Percentiles rank a stretch among this genome's conserved stretches.
These are phyloP conservation scores for Periplaneta americana DNA, from an alignment of 1,140 invertebrate species.

Conservation along the genomic window DNA sequence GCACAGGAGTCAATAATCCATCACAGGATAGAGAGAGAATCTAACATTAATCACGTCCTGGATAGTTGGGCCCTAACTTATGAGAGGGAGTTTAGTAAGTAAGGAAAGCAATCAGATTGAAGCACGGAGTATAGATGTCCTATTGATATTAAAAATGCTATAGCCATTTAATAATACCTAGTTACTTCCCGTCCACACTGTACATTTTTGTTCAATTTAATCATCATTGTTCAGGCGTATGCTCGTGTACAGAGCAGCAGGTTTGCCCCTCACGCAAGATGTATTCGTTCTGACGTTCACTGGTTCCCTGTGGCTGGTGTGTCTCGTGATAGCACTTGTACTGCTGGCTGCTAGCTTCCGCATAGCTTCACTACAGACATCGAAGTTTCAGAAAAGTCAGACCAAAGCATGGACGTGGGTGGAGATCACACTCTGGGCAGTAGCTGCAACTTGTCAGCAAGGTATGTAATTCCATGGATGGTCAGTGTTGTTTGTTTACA, in stretches of 20 bases:
- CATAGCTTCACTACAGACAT: not conserved
- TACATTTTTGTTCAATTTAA: too few relatives aligned
- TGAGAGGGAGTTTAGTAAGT: too few relatives aligned
- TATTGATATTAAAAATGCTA: too few relatives aligned
- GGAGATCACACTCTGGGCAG: constrained; percentile 7
- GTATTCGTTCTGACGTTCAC: constrained; percentile 12
- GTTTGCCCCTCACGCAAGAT: constrained; percentile 9
- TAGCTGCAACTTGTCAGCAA: constrained; percentile 14
- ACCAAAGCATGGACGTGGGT: not conserved
- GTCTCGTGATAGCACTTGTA: not conserved
- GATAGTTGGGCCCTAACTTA: too few relatives aligned
- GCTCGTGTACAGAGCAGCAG: not conserved
- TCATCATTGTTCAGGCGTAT: constrained; percentile 5
- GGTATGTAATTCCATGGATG: not conserved
- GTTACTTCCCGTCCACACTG: too few relatives aligned
- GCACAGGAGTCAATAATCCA: too few relatives aligned
- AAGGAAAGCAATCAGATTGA: too few relatives aligned
- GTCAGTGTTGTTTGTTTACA: not conserved
- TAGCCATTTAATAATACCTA: too few relatives aligned
- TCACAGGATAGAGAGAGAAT: too few relatives aligned
- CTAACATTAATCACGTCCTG: too few relatives aligned
- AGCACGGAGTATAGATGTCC: too few relatives aligned
- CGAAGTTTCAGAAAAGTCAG: not conserved
- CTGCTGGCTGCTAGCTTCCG: not conserved
- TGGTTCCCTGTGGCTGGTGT: constrained; percentile 7